Evolutionary conservation across 2,113 vertebrate genomes (phyloP).

Genomic region (Notothenia coriiceps): DNA sequence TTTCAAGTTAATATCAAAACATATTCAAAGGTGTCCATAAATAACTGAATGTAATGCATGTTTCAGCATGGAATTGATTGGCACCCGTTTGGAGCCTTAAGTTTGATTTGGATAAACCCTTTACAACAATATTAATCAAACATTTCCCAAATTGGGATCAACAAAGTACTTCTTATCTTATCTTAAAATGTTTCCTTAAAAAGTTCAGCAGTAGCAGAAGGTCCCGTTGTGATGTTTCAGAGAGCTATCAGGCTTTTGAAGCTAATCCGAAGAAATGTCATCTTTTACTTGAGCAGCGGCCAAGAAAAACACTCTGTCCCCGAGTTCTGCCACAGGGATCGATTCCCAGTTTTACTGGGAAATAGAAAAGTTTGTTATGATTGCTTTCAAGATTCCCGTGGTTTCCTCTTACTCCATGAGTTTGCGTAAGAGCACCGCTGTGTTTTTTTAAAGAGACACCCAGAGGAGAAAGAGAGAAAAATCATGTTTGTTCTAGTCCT

Average conservation of each 20-base stretch:
- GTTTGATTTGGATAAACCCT: conserved; percentile 10
- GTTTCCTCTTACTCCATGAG: conserved; percentile 77
- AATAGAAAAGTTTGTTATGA: conserved; percentile 81
- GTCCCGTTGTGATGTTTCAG: conserved; percentile 53
- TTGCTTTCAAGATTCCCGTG: conserved; percentile 78
- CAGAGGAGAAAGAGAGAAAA: conserved; percentile 52
- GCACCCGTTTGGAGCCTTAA: neutral
- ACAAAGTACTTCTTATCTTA: too few relatives aligned
- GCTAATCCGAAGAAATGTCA: conserved; percentile 77
- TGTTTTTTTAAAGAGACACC: conserved; percentile 61
- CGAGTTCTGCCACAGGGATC: conserved; percentile 73
- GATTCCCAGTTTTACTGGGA: conserved; percentile 77
- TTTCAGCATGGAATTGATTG: neutral
- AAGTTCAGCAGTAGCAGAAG: conserved; percentile 50
- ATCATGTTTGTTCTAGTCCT: conserved; percentile 60
- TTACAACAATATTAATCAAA: conserved; percentile 13
- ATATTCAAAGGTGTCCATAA: neutral
- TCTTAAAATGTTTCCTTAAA: conserved; percentile 1
- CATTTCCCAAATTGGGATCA: too few relatives aligned
- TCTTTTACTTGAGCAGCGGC: conserved; percentile 73
- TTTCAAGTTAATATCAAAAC: neutral
- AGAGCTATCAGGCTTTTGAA: conserved; percentile 70
- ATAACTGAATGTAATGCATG: neutral
- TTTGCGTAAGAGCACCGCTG: conserved; percentile 60
- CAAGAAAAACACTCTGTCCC: conserved; percentile 79